A percentile compares a stretch with the other conserved stretches of the same genome.
These are phyloP conservation scores for Melanerpes formicivorus DNA, from an alignment of 2,113 vertebrate species.

Conservation along the genomic window DNA sequence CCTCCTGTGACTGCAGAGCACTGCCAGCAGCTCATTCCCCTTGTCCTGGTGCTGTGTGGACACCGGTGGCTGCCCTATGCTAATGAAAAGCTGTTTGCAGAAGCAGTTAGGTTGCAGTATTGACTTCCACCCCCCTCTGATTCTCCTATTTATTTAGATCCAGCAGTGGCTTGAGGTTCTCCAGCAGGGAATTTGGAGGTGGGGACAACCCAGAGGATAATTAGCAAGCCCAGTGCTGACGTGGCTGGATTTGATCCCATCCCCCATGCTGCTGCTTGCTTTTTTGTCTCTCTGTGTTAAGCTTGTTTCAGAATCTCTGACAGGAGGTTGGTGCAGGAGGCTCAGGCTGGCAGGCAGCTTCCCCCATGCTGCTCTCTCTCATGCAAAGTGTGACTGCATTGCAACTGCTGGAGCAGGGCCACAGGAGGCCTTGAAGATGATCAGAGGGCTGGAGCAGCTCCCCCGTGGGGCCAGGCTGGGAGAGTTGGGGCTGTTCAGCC, in stretches of 20 bases:
- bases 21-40: background rate
- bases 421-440: too few relatives aligned
- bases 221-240: background rate
- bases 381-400: rapidly evolving
- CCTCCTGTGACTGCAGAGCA: background rate
- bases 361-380: background rate
- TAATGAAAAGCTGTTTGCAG: constrained; percentile 21
- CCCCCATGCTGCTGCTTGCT: background rate
- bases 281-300: background rate
- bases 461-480: too few relatives aligned
- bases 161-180: background rate
- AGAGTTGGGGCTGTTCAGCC: too few relatives aligned
- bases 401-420: background rate
- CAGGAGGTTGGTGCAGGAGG: background rate
- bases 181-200: background rate
- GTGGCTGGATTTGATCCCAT: background rate
- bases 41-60: background rate
- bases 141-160: background rate
- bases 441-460: too few relatives aligned
- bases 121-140: background rate
- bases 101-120: background rate
- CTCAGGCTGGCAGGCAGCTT: background rate
- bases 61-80: background rate
- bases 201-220: background rate
- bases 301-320: background rate